Evolutionary conservation across 1,140 invertebrate species (phyloP), one percentile per base, ranked within the genome.

Genomic region (Tetranychus cinnabarinus): DNA sequence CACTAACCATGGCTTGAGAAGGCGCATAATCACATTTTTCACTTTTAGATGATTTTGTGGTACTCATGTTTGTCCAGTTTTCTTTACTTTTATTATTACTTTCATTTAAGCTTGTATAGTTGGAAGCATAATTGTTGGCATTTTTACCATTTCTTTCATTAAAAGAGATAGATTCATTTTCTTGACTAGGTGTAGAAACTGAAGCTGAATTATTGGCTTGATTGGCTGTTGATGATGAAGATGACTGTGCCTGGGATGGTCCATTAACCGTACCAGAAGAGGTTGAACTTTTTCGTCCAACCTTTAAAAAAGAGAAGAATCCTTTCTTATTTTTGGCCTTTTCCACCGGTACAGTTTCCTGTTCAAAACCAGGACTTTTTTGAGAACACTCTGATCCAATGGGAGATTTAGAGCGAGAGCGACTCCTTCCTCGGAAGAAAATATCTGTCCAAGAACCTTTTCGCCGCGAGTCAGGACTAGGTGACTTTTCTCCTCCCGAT

Each of bases 161-260:
- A 35, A 31, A 56, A 15, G 37, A 35, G 34, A 45, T 57, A 61
- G 37, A 61, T 50, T 3, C 61, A 52, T 52, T 52, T 52, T 52
- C 50, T 47, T 57, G 58, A 39, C 45, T 62, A 23, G 31, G 36
- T 46, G 37, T 57, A 62, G 37, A 60, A 56, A 2, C 61, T 61
- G 54, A 66, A 60, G 62, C 62, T 64, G 12, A 58, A 35, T 52
- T 35, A 36, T 47, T 64, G 4, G 66, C 52, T 57, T 66, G 64
- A 58, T 66, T 42, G 39, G 39, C 10, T 42, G 39, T 6, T 42
- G 39, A 42, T 10, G 80, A 86, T 83, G 75, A 79, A 79, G 66
- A 85, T 84, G 69, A 80, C 83, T 33, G 48, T 52, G 48, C 48
- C 15, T 52, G 13, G 4, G 5, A n/a, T 35, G 13, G 5, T 46